Evolutionary conservation across 35 echinoderm and acorn worm species (phyloP).

Genomic region (Patiria miniata): DNA sequence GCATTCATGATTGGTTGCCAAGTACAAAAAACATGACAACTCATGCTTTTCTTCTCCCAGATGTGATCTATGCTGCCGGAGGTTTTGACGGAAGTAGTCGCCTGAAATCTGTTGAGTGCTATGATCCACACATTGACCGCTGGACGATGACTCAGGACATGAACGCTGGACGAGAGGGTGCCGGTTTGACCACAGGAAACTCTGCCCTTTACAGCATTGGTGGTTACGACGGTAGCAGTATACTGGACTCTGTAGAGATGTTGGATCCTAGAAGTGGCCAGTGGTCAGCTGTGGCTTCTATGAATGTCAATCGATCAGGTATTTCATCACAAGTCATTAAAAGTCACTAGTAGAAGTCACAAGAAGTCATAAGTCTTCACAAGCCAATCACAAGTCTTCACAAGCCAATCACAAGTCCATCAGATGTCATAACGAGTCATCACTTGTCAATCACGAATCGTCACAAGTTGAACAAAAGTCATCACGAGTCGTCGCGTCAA

Average conservation of each 20-base stretch:
- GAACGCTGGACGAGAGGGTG: constrained; percentile 71
- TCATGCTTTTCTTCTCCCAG: not conserved
- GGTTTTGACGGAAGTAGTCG: constrained; percentile 67
- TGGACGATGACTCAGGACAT: constrained; percentile 62
- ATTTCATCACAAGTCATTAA: not conserved
- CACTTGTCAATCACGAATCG: too few species aligned
- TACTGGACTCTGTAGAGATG: constrained; percentile 59
- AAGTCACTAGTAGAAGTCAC: too few species aligned
- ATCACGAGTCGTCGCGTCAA: too few species aligned
- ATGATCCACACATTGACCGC: constrained; percentile 71
- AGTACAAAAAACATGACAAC: too few species aligned
- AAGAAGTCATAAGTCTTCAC: too few species aligned
- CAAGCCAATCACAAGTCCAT: too few species aligned
- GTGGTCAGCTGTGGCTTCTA: constrained; percentile 50
- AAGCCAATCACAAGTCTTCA: too few species aligned
- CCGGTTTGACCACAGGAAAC: constrained; percentile 56
- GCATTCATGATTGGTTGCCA: too few species aligned
- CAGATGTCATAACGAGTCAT: too few species aligned
- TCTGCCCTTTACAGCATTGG: constrained; percentile 68
- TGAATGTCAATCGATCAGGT: constrained; percentile 74
- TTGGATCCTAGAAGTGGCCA: constrained; percentile 62
- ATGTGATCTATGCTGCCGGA: constrained; percentile 71
- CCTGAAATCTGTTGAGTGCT: constrained; percentile 56
- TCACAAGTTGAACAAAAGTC: too few species aligned
- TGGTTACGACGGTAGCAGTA: constrained; percentile 56